Base-by-base conservation (phyloP, 30 jellyfish, hydroid and myxozoan genomes). In the Aurelia sp. region DNA sequence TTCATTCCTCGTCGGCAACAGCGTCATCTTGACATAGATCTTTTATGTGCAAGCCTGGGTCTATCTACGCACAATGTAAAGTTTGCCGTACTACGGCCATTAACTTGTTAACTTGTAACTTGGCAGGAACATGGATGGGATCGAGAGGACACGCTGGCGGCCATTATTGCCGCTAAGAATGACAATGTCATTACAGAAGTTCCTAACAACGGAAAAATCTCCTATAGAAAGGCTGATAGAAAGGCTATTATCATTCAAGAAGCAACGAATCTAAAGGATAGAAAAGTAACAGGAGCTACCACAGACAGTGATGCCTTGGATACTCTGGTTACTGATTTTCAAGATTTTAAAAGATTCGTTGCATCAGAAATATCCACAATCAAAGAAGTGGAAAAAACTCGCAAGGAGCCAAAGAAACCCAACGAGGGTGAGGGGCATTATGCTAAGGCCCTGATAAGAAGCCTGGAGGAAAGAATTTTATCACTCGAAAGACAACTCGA, bases 91-190 rank as follows among this genome's bases (percentile, higher is more conserved):
- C n/a, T n/a, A n/a, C n/a, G n/a, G n/a, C n/a, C n/a, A n/a, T n/a
- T n/a, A n/a, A n/a, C n/a, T n/a, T n/a, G n/a, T n/a, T n/a, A n/a
- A n/a, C n/a, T n/a, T n/a, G n/a, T n/a, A n/a, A n/a, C n/a, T n/a
- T n/a, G n/a, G n/a, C n/a, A 40, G 21, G 73, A 62, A 62, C 30
- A 62, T 62, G 73, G 73, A 10, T 62, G 73, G 20, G 73, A 62
- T 62, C 73, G 73, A n/a, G 73, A 62, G 30, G 73, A 62, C 73
- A 18, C 73, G 66, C 20, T 62, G 73, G 21, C 73, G 73, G 73
- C 73, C 73, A 62, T 62, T 40, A 62, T 3, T 10, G 37, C 31
- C 16, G 74, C 69, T 7, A 63, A 63, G 27, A 63, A 63, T 63
- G 9, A 8, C 74, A 63, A 63, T 19, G 74, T 63, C 37, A 63